phyloP scores from a whole-genome alignment of 2,113 vertebrate species.

The Octodon degus region DNA sequence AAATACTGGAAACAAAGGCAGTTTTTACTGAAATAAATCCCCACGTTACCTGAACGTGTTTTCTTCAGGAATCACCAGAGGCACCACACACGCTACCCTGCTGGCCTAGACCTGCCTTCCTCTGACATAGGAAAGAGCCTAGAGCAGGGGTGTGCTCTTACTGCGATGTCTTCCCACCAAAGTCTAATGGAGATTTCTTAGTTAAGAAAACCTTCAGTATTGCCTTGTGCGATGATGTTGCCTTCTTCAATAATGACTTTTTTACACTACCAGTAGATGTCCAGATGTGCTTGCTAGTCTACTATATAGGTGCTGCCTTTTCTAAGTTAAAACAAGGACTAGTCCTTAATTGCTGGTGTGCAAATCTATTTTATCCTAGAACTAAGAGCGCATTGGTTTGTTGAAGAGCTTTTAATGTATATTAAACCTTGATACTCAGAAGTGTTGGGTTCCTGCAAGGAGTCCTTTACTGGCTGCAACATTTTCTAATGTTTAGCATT shows the following conservation, averaged over 20 bases:
- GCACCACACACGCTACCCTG: slow-evolving; percentile 77
- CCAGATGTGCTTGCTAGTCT: slow-evolving; percentile 72
- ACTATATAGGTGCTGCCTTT: slow-evolving; percentile 80
- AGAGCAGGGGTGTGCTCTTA: slow-evolving; percentile 71
- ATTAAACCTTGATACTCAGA: slow-evolving; percentile 77
- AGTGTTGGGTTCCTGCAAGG: slow-evolving; percentile 69
- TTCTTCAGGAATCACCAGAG: slow-evolving; percentile 75
- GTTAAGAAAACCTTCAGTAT: slow-evolving; percentile 67
- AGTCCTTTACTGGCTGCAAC: slow-evolving; percentile 75
- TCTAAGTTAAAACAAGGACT: slow-evolving; percentile 68
- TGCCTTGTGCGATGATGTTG: slow-evolving; percentile 77
- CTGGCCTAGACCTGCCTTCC: slow-evolving; percentile 76
- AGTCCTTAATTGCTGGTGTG: slow-evolving; percentile 63
- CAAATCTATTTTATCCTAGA: slow-evolving; percentile 72
- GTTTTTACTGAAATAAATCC: slow-evolving; percentile 76
- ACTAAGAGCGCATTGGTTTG: slow-evolving; percentile 75
- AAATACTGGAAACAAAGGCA: slow-evolving; percentile 81
- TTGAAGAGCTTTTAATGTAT: slow-evolving; percentile 81
- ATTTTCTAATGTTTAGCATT: slow-evolving; percentile 75
- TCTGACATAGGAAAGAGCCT: slow-evolving; percentile 61
- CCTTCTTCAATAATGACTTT: slow-evolving; percentile 85
- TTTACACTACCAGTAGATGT: slow-evolving; percentile 79
- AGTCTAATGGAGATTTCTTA: slow-evolving; percentile 22
- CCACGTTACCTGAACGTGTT: slow-evolving; percentile 76
- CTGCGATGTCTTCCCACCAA: slow-evolving; percentile 69